Conservation (phyloP, 2,113 vertebrate genomes). For the Podarcis muralis region DNA sequence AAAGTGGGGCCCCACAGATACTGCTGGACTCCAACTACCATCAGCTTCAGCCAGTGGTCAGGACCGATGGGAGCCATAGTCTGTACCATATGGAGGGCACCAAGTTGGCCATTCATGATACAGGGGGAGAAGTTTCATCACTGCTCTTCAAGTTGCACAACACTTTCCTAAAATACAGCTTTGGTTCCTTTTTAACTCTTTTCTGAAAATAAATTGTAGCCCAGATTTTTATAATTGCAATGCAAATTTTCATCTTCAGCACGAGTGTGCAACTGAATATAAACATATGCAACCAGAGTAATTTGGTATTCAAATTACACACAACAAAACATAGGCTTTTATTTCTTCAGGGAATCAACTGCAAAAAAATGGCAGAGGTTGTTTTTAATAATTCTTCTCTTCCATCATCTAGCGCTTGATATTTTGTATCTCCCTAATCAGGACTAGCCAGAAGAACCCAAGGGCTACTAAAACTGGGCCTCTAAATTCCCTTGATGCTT, state of each 20-base stretch:
- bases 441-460: not conserved
- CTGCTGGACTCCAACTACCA: too few species aligned
- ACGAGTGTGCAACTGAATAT: not conserved
- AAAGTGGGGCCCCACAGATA: too few species aligned
- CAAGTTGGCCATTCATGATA: not conserved
- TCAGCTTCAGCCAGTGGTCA: too few species aligned
- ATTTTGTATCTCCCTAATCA: not conserved
- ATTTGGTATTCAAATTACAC: not conserved
- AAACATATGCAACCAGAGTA: not conserved
- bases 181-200: not conserved
- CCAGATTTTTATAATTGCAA: not conserved
- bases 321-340: not conserved
- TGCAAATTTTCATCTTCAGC: not conserved
- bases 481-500: not conserved
- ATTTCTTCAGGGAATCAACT: not conserved
- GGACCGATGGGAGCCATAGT: too few species aligned
- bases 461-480: not conserved
- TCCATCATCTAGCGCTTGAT: not conserved
- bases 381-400: not conserved
- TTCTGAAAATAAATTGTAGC: not conserved
- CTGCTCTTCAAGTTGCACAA: not conserved
- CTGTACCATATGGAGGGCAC: too few species aligned
- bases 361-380: not conserved
- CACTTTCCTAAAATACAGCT: not conserved
- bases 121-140: conserved; percentile 1